Percentiles rank a stretch among this genome's conserved stretches.
phyloP scores from a whole-genome alignment of 2,888 invertebrate species.

The Drosophila cracens region DNA sequence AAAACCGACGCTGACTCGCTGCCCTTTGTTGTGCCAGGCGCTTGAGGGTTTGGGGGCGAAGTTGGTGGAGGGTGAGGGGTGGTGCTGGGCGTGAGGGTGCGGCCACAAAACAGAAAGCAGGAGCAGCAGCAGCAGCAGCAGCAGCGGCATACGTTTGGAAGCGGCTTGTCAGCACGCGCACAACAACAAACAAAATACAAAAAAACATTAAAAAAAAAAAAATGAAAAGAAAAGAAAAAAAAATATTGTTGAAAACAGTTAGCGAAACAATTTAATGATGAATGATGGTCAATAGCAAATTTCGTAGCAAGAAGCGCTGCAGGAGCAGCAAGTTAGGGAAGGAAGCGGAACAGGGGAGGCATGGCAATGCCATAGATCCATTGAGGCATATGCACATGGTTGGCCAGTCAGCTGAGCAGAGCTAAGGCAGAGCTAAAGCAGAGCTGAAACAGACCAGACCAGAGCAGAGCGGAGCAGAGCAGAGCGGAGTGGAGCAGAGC shows the following conservation, averaged over 20 bases:
- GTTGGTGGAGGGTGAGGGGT: not conserved
- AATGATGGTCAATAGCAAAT: constrained; percentile 75
- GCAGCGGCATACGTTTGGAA: constrained; percentile 38
- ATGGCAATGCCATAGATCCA: constrained; percentile 33
- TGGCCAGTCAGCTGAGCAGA: constrained; percentile 47
- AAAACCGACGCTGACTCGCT: constrained; percentile 46
- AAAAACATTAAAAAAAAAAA: constrained; percentile 18
- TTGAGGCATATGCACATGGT: constrained; percentile 60
- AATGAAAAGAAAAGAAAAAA: constrained; percentile 15
- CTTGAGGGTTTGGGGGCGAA: not conserved
- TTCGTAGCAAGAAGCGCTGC: constrained; percentile 31
- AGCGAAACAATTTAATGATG: constrained; percentile 80
- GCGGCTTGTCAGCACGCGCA: constrained; percentile 72
- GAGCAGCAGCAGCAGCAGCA: constrained; percentile 16
- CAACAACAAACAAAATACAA: constrained; percentile 10
- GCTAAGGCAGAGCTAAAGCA: not conserved
- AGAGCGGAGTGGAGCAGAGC: not conserved
- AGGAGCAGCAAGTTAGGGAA: not conserved
- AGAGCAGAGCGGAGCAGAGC: not conserved
- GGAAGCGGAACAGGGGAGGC: not conserved
- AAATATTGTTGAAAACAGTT: constrained; percentile 75
- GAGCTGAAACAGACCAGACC: constrained; percentile 3
- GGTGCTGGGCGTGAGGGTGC: constrained; percentile 3
- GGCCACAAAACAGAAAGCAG: not conserved
- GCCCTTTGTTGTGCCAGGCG: constrained; percentile 46